Evolutionary conservation across 2,888 invertebrate species (phyloP).

Genomic region (Leucania comma): DNA sequence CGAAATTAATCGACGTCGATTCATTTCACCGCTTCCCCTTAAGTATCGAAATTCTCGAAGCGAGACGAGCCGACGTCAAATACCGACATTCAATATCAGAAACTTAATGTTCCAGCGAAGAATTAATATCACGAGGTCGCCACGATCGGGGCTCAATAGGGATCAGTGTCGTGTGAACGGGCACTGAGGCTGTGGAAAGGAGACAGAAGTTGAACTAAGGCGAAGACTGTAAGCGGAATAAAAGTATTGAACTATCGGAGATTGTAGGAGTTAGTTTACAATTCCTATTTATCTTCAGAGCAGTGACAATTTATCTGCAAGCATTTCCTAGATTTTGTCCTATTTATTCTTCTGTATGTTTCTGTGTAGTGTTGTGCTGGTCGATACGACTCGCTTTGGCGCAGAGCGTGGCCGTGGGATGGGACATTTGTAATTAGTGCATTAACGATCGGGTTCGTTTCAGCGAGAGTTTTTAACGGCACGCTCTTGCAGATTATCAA

Average conservation of each 20-base stretch:
- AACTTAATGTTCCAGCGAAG: constrained; percentile 62
- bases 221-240: constrained; percentile 20
- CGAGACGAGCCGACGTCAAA: constrained; percentile 53
- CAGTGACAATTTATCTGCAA: constrained; percentile 26
- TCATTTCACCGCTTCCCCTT: constrained; percentile 27
- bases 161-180: constrained; percentile 57
- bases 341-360: constrained; percentile 17
- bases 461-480: constrained; percentile 36
- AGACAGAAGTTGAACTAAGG: constrained; percentile 33
- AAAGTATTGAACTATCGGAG: constrained; percentile 39
- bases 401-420: constrained; percentile 39
- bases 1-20: constrained; percentile 17
- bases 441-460: constrained; percentile 50
- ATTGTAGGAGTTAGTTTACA: constrained; percentile 10
- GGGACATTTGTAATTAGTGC: constrained; percentile 49
- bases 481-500: background rate
- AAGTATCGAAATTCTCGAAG: constrained; percentile 46
- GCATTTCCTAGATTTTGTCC: background rate
- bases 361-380: constrained; percentile 16
- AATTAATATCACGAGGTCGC: constrained; percentile 61
- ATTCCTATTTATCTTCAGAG: constrained; percentile 30
- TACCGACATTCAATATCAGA: constrained; percentile 58
- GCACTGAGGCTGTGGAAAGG: constrained; percentile 1
- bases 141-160: constrained; percentile 60
- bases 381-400: constrained; percentile 52